Conservation (phyloP, 2,797 vertebrate genomes). For the Smutsia gigantea region DNA sequence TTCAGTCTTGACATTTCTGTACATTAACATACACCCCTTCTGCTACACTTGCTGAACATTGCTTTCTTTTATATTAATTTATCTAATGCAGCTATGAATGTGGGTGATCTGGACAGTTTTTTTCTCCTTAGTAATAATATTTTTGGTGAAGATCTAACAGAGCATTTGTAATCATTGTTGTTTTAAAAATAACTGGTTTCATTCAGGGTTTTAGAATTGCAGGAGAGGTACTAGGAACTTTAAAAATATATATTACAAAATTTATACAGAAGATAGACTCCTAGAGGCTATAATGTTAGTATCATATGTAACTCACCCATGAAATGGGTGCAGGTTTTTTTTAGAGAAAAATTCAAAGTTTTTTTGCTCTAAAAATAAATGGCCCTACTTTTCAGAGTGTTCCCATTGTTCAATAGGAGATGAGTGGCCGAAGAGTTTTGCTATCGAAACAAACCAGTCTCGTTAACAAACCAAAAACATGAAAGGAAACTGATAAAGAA, state of each 20-base stretch:
- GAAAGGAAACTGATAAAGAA: slow-evolving; percentile 74
- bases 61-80: background rate
- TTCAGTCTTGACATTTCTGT: background rate
- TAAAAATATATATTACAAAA: slow-evolving; percentile 56
- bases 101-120: background rate
- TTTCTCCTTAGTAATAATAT: background rate
- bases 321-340: slow-evolving; percentile 57
- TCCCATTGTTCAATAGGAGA: slow-evolving; percentile 54
- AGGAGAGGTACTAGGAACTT: background rate
- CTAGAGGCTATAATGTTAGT: slow-evolving; percentile 84
- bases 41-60: background rate
- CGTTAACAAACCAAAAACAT: slow-evolving; percentile 79
- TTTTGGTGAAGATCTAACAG: slow-evolving; percentile 27
- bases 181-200: slow-evolving; percentile 31
- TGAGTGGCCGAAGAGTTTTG: slow-evolving; percentile 72
- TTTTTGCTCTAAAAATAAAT: slow-evolving; percentile 70
- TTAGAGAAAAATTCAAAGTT: slow-evolving; percentile 57
- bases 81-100: background rate
- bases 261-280: slow-evolving; percentile 74
- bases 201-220: background rate
- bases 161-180: background rate
- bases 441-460: slow-evolving; percentile 80
- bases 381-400: slow-evolving; percentile 71
- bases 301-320: slow-evolving; percentile 55
- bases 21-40: background rate